Conservation (phyloP, 1,140 invertebrate species). For the Oreohelix idahoensis region DNA sequence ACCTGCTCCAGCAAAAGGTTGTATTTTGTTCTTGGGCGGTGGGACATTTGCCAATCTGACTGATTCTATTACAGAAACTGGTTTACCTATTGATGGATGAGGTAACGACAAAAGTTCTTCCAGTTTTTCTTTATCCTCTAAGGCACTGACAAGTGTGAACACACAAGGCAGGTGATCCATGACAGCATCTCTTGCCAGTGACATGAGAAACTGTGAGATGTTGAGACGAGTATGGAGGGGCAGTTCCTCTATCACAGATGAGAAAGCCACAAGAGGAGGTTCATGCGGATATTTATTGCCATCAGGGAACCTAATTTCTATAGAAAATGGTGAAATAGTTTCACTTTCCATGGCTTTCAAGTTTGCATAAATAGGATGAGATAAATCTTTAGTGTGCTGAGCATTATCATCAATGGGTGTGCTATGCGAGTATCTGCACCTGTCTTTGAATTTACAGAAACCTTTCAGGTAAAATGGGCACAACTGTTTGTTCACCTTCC, state of each 20-base stretch:
- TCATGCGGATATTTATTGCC: slow-evolving; percentile 64
- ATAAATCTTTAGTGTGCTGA: slow-evolving; percentile 28
- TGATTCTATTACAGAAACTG: slow-evolving; percentile 18
- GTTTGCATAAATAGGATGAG: slow-evolving; percentile 43
- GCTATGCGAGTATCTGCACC: slow-evolving; percentile 57
- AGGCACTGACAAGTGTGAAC: slow-evolving; percentile 62
- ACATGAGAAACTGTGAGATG: slow-evolving; percentile 62
- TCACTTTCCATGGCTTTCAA: slow-evolving; percentile 33
- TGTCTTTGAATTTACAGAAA: slow-evolving; percentile 59
- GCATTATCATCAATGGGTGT: slow-evolving; percentile 23
- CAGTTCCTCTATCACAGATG: slow-evolving; percentile 51
- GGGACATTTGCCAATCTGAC: background rate
- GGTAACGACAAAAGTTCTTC: slow-evolving; percentile 51
- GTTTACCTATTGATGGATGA: slow-evolving; percentile 53
- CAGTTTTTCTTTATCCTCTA: slow-evolving; percentile 60
- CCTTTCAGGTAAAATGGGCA: slow-evolving; percentile 67
- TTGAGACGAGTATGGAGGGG: slow-evolving; percentile 58
- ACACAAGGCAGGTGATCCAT: slow-evolving; percentile 54
- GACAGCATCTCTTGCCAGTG: slow-evolving; percentile 48
- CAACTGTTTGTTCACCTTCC: slow-evolving; percentile 43
- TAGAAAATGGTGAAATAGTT: slow-evolving; percentile 47
- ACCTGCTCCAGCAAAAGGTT: background rate
- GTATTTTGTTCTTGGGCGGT: background rate
- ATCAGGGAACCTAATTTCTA: slow-evolving; percentile 66
- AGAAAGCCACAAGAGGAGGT: slow-evolving; percentile 63